Percentiles rank a stretch among this genome's conserved stretches.
phyloP scores from a whole-genome alignment of 2,888 invertebrate species.

The Villa cingulata region DNA sequence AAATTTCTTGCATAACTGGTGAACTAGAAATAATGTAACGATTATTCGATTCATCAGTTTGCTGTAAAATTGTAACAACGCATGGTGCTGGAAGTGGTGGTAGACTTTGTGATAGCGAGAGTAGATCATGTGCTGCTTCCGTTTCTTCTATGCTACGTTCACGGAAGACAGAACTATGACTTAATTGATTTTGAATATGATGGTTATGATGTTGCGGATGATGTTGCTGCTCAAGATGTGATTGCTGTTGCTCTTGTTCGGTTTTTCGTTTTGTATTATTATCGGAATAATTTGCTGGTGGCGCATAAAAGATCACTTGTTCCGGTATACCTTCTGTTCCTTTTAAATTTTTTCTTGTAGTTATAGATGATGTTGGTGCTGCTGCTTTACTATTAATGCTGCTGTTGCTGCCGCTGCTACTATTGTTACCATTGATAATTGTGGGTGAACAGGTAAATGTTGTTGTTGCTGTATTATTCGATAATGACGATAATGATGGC shows the following conservation, averaged over 20 bases:
- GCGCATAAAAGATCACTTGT: constrained; percentile 35
- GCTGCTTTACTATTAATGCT: constrained; percentile 1
- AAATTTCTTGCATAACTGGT: constrained; percentile 34
- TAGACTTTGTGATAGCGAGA: constrained; percentile 61
- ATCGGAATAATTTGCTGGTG: constrained; percentile 23
- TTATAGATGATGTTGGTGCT: constrained; percentile 5
- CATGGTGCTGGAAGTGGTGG: constrained; percentile 62
- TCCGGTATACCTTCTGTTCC: constrained; percentile 23
- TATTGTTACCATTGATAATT: no score
- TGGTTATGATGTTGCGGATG: not conserved
- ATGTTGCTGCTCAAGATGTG: no score
- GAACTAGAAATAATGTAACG: constrained; percentile 13
- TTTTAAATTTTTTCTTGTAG: not conserved
- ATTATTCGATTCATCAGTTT: constrained; percentile 12
- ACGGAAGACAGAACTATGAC: constrained; percentile 22
- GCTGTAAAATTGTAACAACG: constrained; percentile 48
- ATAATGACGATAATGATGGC: no score
- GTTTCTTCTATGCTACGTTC: constrained; percentile 67
- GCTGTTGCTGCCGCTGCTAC: no score
- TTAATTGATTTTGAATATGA: not conserved
- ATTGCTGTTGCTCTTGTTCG: not conserved
- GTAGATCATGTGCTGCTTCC: constrained; percentile 72
- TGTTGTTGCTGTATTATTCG: no score
- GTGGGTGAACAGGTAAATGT: constrained; percentile 3
- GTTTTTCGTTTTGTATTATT: constrained; percentile 3